Conservation (phyloP, 2,888 invertebrate genomes). For the Acanthosoma haemorrhoidale region DNA sequence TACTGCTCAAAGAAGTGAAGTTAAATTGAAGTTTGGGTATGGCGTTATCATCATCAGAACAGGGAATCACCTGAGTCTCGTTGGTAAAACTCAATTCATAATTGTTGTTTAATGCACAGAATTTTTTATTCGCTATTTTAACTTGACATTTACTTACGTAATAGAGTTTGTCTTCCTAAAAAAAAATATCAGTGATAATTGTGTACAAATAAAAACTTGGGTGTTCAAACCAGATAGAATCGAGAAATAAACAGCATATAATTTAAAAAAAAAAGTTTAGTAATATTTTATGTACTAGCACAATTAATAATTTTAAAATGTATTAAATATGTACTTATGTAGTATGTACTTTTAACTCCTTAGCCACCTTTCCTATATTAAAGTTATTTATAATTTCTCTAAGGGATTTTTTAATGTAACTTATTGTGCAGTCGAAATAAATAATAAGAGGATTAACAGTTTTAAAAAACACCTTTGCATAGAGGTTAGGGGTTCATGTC, state of each 20-base stretch:
- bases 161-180: slow-evolving; percentile 74
- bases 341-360: too few relatives aligned
- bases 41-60: slow-evolving; percentile 53
- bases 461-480: too few relatives aligned
- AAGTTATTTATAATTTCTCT: too few relatives aligned
- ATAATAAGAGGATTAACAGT: too few relatives aligned
- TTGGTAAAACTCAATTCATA: slow-evolving; percentile 87
- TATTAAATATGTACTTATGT: too few relatives aligned
- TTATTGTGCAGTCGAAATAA: too few relatives aligned
- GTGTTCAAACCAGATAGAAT: background rate
- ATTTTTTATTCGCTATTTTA: slow-evolving; percentile 94
- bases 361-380: too few relatives aligned
- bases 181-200: slow-evolving; percentile 28
- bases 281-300: too few relatives aligned
- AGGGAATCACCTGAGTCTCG: slow-evolving; percentile 59
- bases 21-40: slow-evolving; percentile 75
- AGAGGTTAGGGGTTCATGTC: too few relatives aligned
- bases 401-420: too few relatives aligned
- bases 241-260: too few relatives aligned
- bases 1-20: slow-evolving; percentile 67
- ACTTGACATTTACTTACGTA: slow-evolving; percentile 76
- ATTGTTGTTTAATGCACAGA: slow-evolving; percentile 75
- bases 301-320: too few relatives aligned
- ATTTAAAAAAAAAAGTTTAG: background rate
- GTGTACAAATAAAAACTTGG: background rate